Evolutionary conservation across 1,140 invertebrate species (phyloP), one percentile per base, ranked within the genome.

Genomic region (Conus betulinus): DNA sequence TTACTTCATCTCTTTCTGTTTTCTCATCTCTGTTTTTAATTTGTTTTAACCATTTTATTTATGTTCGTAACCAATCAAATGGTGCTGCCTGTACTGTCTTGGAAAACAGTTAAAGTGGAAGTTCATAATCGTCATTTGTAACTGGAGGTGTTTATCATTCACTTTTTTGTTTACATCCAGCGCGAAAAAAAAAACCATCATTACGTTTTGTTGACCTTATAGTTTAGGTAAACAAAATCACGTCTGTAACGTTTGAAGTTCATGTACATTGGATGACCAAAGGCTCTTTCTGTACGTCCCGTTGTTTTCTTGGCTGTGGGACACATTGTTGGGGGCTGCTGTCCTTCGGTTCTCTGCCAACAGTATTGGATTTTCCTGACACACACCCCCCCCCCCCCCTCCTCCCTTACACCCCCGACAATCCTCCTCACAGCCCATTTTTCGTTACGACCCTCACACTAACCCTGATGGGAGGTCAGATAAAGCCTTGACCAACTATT

Each of bases 211-310:
- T 60, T 84, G 52, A n/a, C n/a, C 3, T 82, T 53, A 23, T 82
- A 52, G 39, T 82, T 23, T 39, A 39, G 84, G 6, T 5, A 52
- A 74, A 23, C 13, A 39, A 10, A 74, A 52, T 85, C 55, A 84
- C 83, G 6, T 63, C 39, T 67, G 27, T 82, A 11, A 67, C 17
- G n/a, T 85, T 63, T 55, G 23, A 78, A 87, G 85, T 87, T 87
- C 85, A 87, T 87, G 85, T 87, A 87, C 85, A 79, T 51, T 87
- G 85, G n/a, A 87, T 87, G 85, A 55, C 85, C 39, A 76, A 74
- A 87, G 85, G 71, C 71, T 79, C 79, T 78, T 13, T 78, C 85
- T 87, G 85, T 78, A 87, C 25, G 39, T 85, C 74, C 74, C n/a
- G 74, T n/a, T 15, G 51, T 87, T 87, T 87, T 79, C 51, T 87